phyloP scores from a whole-genome alignment of 2,888 invertebrate genomes.

The Philereme vetulata region DNA sequence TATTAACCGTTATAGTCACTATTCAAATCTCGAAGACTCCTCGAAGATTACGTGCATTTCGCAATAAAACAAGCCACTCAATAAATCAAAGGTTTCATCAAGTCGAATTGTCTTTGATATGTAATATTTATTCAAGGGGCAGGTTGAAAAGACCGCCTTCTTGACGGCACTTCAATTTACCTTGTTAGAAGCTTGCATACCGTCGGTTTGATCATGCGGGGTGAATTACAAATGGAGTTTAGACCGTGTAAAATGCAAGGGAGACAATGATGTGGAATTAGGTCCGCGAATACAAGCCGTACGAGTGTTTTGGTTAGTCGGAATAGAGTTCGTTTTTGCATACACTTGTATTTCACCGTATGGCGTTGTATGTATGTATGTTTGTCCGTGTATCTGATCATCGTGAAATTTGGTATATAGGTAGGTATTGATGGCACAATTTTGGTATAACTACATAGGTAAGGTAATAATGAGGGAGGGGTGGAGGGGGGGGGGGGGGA shows the following conservation, averaged over 20 bases:
- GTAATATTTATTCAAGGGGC: slow-evolving; percentile 50
- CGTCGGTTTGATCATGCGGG: slow-evolving; percentile 56
- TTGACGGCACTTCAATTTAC: slow-evolving; percentile 63
- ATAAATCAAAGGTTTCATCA: slow-evolving; percentile 24
- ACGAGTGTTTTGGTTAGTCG: slow-evolving; percentile 2
- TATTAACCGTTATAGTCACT: too few species aligned
- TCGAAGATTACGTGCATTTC: not conserved
- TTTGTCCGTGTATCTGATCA: too few species aligned
- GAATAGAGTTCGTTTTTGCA: slow-evolving; percentile 3
- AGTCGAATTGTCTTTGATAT: slow-evolving; percentile 55
- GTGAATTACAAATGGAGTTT: slow-evolving; percentile 58
- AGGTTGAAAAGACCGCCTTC: slow-evolving; percentile 59
- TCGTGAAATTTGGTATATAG: too few species aligned
- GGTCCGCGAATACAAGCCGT: slow-evolving; percentile 37
- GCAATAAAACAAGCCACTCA: slow-evolving; percentile 3
- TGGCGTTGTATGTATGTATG: too few species aligned
- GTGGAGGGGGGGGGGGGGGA: too few species aligned
- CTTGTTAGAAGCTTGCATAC: slow-evolving; percentile 58
- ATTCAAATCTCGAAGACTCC: too few species aligned
- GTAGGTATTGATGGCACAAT: too few species aligned
- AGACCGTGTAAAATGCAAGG: slow-evolving; percentile 30
- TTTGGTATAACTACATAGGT: too few species aligned
- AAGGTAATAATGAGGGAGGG: too few species aligned
- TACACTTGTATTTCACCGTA: not conserved
- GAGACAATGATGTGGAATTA: slow-evolving; percentile 30